Base-by-base conservation (phyloP, 2,888 invertebrate genomes). In the Apamea epomidion region DNA sequence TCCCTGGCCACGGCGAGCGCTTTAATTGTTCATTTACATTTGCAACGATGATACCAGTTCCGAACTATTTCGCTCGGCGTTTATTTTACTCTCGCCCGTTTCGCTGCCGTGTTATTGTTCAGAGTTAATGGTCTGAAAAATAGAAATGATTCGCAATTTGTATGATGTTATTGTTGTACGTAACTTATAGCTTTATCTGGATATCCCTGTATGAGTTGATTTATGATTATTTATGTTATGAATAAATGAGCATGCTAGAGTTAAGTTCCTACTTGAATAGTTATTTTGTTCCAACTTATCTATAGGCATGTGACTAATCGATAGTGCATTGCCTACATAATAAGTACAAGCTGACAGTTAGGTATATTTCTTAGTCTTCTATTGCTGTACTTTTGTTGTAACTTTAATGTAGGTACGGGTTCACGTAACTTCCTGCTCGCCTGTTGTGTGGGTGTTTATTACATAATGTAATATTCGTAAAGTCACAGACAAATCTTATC, bases 21-120 rank as follows among this genome's bases (percentile, higher is more conserved):
- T 97, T 96, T 97, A 97, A 97, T 97, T 97, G 97, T 97, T 97
- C 97, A 97, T 97, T 97, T 97, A 97, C 96, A 97, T 97, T 97
- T 96, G 96, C 96, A 95, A 94, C 96, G 94, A 96, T 96, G 96
- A 96, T 96, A 96, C 96, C 96, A 95, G 96, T 96, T 96, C 93
- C 92, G 95, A 97, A 97, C 97, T 97, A 97, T 97, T 96, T 94
- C 94, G 93, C 91, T 90, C 93, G 93, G 91, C 95, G 94, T 96
- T 96, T 95, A 96, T 97, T 96, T 96, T 93, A 95, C 94, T 94
- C 95, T 92, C 93, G 92, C 93, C 93, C 93, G 93, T 94, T 94
- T 92, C 94, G 94, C 93, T 93, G 92, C 93, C 93, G 93, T 94
- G 95, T 94, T 96, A 96, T 95, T 96, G 95, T 96, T 93, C 95